These are phyloP conservation scores for Saturnia japonica DNA, from an alignment of 2,888 invertebrate genomes.

Conservation along the genomic window DNA sequence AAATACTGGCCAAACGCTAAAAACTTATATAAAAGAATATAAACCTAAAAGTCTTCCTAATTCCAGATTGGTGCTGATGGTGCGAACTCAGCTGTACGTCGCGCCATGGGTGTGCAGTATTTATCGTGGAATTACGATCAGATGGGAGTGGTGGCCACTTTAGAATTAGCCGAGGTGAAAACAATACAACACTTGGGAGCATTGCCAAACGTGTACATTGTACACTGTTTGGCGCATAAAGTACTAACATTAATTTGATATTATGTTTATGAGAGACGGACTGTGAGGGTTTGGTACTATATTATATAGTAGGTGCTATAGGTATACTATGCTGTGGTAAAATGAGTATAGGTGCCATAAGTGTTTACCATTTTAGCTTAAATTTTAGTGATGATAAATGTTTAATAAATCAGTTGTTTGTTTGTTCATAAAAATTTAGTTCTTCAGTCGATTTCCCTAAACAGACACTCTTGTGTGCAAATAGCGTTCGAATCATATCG, in stretches of 20 bases:
- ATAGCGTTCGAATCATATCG: too few relatives aligned
- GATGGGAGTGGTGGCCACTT: slow-evolving; percentile 95
- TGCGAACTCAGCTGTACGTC: slow-evolving; percentile 92
- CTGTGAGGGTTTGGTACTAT: not conserved
- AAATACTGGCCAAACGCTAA: too few relatives aligned
- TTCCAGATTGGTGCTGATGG: slow-evolving; percentile 96
- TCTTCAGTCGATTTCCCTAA: too few relatives aligned
- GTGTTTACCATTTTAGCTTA: too few relatives aligned
- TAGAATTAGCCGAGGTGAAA: slow-evolving; percentile 89
- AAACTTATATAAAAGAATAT: too few relatives aligned
- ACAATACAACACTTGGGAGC: not conserved
- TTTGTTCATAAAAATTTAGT: not conserved
- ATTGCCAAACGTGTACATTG: slow-evolving; percentile 10
- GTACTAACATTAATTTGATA: not conserved
- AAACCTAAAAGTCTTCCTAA: not conserved
- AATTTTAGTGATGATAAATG: not conserved
- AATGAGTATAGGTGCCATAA: not conserved
- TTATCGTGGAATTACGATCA: slow-evolving; percentile 93
- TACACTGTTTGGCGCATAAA: not conserved
- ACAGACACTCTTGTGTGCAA: too few relatives aligned
- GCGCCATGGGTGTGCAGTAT: slow-evolving; percentile 90
- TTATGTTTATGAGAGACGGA: not conserved
- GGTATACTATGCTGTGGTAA: too few relatives aligned
- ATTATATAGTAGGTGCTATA: too few relatives aligned
- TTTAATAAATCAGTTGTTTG: not conserved